Percentiles rank a stretch among this genome's conserved stretches.
phyloP scores from a whole-genome alignment of 2,888 invertebrate genomes.

The Machimus atricapillus region DNA sequence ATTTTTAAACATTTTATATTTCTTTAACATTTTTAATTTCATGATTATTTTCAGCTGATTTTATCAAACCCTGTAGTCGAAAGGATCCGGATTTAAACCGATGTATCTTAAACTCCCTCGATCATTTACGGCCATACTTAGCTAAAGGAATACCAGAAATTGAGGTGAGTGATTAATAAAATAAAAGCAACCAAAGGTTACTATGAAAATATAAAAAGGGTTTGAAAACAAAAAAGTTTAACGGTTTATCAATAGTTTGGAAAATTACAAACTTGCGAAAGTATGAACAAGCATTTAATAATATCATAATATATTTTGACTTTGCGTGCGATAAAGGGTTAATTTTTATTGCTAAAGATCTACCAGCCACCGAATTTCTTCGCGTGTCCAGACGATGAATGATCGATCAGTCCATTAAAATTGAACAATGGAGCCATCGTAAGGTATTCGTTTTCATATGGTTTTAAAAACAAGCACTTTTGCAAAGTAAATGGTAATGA shows the following conservation, averaged over 20 bases:
- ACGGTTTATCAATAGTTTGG: no score
- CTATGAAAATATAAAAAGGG: no score
- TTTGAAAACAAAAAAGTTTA: not conserved
- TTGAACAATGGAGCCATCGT: not conserved
- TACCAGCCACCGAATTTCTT: not conserved
- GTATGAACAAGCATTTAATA: no score
- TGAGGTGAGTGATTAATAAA: slow-evolving; percentile 57
- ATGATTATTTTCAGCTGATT: slow-evolving; percentile 64
- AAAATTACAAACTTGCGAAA: no score
- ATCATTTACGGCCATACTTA: slow-evolving; percentile 68
- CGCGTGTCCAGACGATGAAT: not conserved
- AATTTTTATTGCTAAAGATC: not conserved
- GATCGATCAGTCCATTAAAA: not conserved
- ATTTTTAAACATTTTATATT: not conserved
- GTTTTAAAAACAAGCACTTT: not conserved
- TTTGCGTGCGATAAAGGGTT: no score
- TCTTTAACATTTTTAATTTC: not conserved
- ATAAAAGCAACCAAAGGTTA: not conserved
- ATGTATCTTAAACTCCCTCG: slow-evolving; percentile 68
- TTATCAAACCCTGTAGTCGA: slow-evolving; percentile 72
- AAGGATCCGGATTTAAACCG: slow-evolving; percentile 68
- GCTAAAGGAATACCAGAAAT: slow-evolving; percentile 70
- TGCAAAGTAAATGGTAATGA: not conserved
- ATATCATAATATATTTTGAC: no score
- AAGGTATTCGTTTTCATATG: not conserved